Evolutionary conservation across 1,140 invertebrate species (phyloP).

Genomic region (Bombyx mori): DNA sequence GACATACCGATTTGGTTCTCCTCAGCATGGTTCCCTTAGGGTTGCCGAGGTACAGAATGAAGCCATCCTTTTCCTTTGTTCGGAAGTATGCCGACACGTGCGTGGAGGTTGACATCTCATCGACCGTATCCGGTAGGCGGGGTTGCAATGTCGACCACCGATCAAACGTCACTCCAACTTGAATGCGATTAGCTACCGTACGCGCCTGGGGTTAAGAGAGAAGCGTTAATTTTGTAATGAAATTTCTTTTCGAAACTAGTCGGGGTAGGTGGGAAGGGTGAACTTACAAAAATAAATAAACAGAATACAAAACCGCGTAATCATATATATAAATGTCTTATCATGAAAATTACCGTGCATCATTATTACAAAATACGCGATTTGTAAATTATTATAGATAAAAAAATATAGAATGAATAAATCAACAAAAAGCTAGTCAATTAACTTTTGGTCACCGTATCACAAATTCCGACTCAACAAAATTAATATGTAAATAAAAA

Average conservation of each 20-base stretch:
- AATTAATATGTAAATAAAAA: too few species aligned
- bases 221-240: not conserved
- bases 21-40: constrained; percentile 79
- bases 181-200: constrained; percentile 49
- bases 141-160: constrained; percentile 87
- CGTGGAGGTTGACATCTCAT: constrained; percentile 86
- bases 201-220: constrained; percentile 31
- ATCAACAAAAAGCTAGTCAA: too few species aligned
- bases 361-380: too few species aligned
- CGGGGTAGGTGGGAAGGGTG: not conserved
- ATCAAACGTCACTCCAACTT: constrained; percentile 85
- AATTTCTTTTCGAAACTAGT: not conserved
- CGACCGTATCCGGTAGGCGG: constrained; percentile 86
- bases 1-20: constrained; percentile 75
- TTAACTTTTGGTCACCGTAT: too few species aligned
- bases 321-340: too few species aligned
- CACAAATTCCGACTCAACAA: too few species aligned
- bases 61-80: constrained; percentile 84
- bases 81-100: constrained; percentile 90
- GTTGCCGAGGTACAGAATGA: constrained; percentile 93
- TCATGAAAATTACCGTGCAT: too few species aligned
- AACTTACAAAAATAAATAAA: not conserved
- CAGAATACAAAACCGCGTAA: too few species aligned
- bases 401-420: too few species aligned
- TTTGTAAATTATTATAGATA: too few species aligned